phyloP scores from a whole-genome alignment of 2,888 invertebrate genomes.

The Zelleria hepariella region DNA sequence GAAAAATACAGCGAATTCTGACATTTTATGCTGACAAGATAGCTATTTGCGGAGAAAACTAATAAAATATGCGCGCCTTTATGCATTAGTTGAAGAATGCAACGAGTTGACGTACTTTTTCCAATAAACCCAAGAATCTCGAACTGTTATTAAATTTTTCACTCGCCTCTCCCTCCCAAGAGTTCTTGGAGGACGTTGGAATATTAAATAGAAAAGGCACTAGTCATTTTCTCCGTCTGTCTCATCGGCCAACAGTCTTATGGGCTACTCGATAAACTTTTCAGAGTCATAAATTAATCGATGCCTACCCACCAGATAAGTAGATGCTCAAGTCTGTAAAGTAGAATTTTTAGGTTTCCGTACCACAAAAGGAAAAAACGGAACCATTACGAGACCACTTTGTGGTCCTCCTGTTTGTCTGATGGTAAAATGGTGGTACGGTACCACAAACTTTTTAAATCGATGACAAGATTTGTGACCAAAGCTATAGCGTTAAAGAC shows the following conservation, averaged over 20 bases:
- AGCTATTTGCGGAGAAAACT: background rate
- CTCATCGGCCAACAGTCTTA: background rate
- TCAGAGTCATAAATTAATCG: too few species aligned
- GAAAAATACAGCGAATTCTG: background rate
- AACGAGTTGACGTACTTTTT: slow-evolving; percentile 6
- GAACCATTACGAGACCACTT: too few species aligned
- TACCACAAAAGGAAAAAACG: too few species aligned
- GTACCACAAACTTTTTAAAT: too few species aligned
- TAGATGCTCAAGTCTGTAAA: too few species aligned
- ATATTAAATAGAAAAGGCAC: slow-evolving; percentile 25
- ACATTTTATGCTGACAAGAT: background rate
- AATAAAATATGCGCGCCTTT: background rate
- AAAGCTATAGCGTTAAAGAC: too few species aligned
- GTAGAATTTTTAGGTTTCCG: too few species aligned
- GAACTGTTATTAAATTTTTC: slow-evolving; percentile 22
- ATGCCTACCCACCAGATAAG: too few species aligned
- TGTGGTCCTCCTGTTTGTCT: too few species aligned
- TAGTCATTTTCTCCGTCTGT: background rate
- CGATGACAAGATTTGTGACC: too few species aligned
- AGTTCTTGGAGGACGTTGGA: slow-evolving; percentile 23
- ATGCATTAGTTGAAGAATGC: background rate
- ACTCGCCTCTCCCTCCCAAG: slow-evolving; percentile 14
- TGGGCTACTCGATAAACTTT: background rate
- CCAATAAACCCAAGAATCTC: slow-evolving; percentile 6
- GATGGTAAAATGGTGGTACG: too few species aligned